These are phyloP conservation scores for Lateolabrax maculatus DNA, from an alignment of 2,797 vertebrate species.

Conservation along the genomic window DNA sequence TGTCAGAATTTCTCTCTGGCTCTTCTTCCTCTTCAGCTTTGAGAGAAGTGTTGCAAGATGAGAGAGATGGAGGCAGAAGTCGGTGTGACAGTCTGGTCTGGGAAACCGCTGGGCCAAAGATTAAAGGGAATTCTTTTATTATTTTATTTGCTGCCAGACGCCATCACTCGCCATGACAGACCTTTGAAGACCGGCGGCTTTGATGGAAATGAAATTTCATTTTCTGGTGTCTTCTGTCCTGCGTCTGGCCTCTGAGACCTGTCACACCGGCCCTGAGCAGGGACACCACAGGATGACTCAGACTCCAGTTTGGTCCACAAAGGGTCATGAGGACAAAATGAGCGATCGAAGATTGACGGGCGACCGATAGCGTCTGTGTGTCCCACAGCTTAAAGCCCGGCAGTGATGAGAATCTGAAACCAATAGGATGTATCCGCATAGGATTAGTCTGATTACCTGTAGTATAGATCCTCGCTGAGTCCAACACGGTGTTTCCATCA, in stretches of 20 bases:
- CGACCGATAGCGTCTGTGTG: conserved; percentile 3
- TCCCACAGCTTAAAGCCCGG: neutral
- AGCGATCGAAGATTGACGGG: conserved; percentile 5
- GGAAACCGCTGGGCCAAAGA: conserved; percentile 43
- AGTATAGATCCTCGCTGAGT: conserved; percentile 34
- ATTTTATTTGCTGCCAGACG: conserved; percentile 41
- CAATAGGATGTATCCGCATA: conserved; percentile 43
- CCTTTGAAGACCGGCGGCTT: conserved; percentile 73
- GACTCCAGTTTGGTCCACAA: neutral
- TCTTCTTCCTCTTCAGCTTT: neutral
- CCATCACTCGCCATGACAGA: conserved; percentile 35
- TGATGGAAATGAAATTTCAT: conserved; percentile 68
- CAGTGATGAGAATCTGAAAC: conserved; percentile 31
- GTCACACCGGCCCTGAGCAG: neutral
- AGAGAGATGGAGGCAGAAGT: conserved; percentile 6
- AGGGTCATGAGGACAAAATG: neutral
- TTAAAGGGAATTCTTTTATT: conserved; percentile 61
- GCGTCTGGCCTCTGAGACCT: neutral
- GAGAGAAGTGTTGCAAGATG: neutral
- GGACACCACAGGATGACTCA: neutral
- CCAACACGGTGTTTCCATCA: neutral
- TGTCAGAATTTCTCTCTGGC: neutral
- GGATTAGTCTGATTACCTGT: conserved; percentile 64
- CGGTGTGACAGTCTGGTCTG: conserved; percentile 30
- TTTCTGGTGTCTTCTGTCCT: conserved; percentile 26